Percentiles rank a stretch among this genome's conserved stretches.
Evolutionary conservation across 2,113 vertebrate species (phyloP).

Genomic region (Hemiscyllium ocellatum): DNA sequence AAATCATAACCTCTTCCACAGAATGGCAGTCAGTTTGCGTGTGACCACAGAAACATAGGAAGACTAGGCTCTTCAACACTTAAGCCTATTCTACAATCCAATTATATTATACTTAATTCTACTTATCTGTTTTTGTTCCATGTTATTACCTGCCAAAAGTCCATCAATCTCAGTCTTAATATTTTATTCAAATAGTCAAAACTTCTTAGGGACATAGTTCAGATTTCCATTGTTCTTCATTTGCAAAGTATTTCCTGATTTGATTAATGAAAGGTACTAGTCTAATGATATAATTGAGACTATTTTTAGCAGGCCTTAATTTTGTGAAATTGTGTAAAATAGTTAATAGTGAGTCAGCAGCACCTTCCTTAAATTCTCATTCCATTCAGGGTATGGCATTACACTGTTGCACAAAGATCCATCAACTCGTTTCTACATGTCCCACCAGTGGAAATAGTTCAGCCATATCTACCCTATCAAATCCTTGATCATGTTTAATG

Average conservation of each 20-base stretch:
- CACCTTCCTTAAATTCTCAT: not conserved
- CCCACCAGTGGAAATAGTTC: not conserved
- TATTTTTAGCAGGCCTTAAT: not conserved
- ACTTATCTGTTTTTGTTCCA: too few relatives aligned
- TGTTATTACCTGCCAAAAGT: not conserved
- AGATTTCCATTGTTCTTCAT: not conserved
- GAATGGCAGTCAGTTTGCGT: not conserved
- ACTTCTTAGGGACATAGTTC: not conserved
- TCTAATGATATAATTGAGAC: not conserved
- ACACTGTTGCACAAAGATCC: not conserved
- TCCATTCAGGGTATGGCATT: not conserved
- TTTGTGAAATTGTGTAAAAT: not conserved
- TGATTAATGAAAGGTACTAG: not conserved
- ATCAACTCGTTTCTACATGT: not conserved
- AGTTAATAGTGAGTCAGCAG: not conserved
- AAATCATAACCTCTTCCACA: not conserved
- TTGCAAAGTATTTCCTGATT: not conserved
- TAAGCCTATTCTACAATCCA: not conserved
- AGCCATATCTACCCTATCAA: not conserved
- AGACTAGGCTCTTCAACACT: not conserved
- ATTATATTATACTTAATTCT: too few relatives aligned
- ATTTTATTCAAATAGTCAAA: not conserved
- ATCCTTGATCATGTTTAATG: not conserved
- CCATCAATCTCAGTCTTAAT: not conserved
- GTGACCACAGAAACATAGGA: not conserved